These are phyloP conservation scores for Dunckerocampus dactyliophorus DNA, from an alignment of 2,113 vertebrate genomes.

Conservation along the genomic window DNA sequence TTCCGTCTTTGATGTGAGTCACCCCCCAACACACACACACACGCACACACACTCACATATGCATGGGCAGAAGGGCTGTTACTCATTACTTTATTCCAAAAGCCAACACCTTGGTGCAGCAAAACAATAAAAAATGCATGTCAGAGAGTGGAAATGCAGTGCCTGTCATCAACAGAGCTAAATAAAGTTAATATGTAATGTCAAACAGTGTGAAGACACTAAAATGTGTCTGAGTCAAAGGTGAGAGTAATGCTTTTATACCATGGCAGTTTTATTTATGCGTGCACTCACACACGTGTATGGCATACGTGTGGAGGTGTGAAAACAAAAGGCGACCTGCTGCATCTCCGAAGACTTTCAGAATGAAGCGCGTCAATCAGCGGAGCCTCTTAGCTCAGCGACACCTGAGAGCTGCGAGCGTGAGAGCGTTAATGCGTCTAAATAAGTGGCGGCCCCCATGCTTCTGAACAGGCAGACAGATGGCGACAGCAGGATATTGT, in stretches of 20 bases:
- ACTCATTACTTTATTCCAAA: constrained; percentile 20
- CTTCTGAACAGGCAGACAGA: constrained; percentile 44
- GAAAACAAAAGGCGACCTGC: constrained; percentile 61
- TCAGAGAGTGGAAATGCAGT: constrained; percentile 34
- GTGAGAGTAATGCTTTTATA: constrained; percentile 60
- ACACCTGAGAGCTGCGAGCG: constrained; percentile 43
- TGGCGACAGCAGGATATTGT: constrained; percentile 21
- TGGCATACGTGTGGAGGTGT: constrained; percentile 54
- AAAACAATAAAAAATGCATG: constrained; percentile 63
- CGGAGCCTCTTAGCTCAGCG: constrained; percentile 61
- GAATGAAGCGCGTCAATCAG: constrained; percentile 39
- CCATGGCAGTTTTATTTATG: constrained; percentile 51
- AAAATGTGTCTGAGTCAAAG: constrained; percentile 64
- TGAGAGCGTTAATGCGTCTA: constrained; percentile 48
- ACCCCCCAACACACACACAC: not conserved
- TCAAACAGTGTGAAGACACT: constrained; percentile 63
- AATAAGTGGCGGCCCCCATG: constrained; percentile 40
- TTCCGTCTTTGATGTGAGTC: not conserved
- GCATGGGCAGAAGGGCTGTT: constrained; percentile 15
- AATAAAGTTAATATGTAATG: constrained; percentile 69
- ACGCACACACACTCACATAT: constrained; percentile 8
- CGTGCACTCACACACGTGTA: constrained; percentile 26
- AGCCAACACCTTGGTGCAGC: constrained; percentile 45
- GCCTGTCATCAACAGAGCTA: constrained; percentile 46
- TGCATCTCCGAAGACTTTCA: constrained; percentile 53